A percentile compares a stretch with the other conserved stretches of the same genome.
Conservation (phyloP, 2,797 vertebrate genomes). For the Myripristis murdjan region DNA sequence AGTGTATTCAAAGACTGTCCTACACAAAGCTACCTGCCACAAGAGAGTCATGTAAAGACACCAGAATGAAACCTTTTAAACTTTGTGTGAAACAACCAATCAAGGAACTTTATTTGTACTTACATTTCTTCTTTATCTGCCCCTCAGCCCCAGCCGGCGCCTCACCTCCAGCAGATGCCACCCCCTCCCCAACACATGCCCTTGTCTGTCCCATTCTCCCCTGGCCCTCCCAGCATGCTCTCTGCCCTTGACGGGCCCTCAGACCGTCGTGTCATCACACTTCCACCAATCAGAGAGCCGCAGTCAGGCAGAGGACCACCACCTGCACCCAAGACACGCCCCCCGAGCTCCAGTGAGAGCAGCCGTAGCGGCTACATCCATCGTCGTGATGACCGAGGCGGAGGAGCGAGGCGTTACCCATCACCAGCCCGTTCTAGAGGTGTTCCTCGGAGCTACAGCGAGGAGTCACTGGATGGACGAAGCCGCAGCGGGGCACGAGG, state of each 20-base stretch:
- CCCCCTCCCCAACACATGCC: slow-evolving; percentile 78
- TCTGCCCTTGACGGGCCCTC: slow-evolving; percentile 86
- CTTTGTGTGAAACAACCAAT: neutral
- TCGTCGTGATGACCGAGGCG: slow-evolving; percentile 63
- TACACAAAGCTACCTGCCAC: too few relatives aligned
- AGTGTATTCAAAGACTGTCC: too few relatives aligned
- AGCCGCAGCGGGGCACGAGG: slow-evolving; percentile 41
- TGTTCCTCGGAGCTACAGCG: slow-evolving; percentile 86
- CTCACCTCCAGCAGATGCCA: slow-evolving; percentile 66
- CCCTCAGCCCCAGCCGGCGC: slow-evolving; percentile 51
- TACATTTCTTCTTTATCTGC: neutral
- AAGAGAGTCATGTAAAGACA: neutral
- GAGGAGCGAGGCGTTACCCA: slow-evolving; percentile 62
- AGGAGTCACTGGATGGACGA: slow-evolving; percentile 83
- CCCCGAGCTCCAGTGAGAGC: slow-evolving; percentile 78
- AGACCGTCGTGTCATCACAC: slow-evolving; percentile 87
- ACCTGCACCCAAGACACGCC: slow-evolving; percentile 64
- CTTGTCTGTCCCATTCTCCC: slow-evolving; percentile 75
- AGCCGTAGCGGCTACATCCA: slow-evolving; percentile 79
- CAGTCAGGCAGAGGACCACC: slow-evolving; percentile 64
- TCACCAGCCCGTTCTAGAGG: slow-evolving; percentile 78
- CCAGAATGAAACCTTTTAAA: neutral
- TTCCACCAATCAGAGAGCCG: slow-evolving; percentile 85
- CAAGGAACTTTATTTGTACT: neutral
- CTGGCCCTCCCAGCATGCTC: slow-evolving; percentile 91